Evolutionary conservation across 2,888 invertebrate genomes (phyloP).

Genomic region (Drosophila melanosoma): DNA sequence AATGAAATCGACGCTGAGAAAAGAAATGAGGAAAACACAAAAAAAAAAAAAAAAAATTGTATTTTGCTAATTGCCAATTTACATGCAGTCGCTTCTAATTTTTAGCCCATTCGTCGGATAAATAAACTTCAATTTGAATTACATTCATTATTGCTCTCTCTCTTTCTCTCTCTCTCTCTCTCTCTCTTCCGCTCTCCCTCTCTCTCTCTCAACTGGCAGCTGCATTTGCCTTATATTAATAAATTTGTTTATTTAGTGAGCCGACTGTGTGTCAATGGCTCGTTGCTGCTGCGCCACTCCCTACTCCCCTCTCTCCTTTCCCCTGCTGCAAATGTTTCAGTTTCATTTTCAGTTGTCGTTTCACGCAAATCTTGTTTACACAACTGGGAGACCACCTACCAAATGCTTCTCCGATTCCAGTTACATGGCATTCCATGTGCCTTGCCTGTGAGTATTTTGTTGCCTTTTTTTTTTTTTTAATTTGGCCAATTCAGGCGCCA

Average conservation of each 20-base stretch:
- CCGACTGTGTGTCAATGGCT: slow-evolving; percentile 45
- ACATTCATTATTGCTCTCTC: slow-evolving; percentile 17
- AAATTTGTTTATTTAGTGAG: slow-evolving; percentile 71
- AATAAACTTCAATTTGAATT: slow-evolving; percentile 70
- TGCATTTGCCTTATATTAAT: slow-evolving; percentile 52
- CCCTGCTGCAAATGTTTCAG: slow-evolving; percentile 4
- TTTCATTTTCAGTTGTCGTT: slow-evolving; percentile 30
- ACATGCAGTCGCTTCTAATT: slow-evolving; percentile 78
- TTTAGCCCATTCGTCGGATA: slow-evolving; percentile 70
- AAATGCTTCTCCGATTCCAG: slow-evolving; percentile 22
- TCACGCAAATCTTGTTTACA: slow-evolving; percentile 71
- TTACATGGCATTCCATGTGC: slow-evolving; percentile 46
- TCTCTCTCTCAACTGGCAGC: slow-evolving; percentile 8
- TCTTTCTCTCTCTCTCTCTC: background rate
- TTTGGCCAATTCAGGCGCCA: slow-evolving; percentile 61
- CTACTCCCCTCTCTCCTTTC: background rate
- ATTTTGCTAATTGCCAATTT: slow-evolving; percentile 81
- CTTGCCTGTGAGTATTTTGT: slow-evolving; percentile 38
- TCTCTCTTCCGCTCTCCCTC: background rate
- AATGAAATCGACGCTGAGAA: slow-evolving; percentile 65
- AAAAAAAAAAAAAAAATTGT: slow-evolving; percentile 11
- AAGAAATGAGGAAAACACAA: slow-evolving; percentile 63
- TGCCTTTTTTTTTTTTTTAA: slow-evolving; percentile 56
- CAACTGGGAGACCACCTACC: slow-evolving; percentile 20
- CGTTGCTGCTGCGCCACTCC: slow-evolving; percentile 1